Evolutionary conservation across 2,888 invertebrate genomes (phyloP), one percentile per base, ranked within the genome.

Genomic region (Alsophila aescularia): DNA sequence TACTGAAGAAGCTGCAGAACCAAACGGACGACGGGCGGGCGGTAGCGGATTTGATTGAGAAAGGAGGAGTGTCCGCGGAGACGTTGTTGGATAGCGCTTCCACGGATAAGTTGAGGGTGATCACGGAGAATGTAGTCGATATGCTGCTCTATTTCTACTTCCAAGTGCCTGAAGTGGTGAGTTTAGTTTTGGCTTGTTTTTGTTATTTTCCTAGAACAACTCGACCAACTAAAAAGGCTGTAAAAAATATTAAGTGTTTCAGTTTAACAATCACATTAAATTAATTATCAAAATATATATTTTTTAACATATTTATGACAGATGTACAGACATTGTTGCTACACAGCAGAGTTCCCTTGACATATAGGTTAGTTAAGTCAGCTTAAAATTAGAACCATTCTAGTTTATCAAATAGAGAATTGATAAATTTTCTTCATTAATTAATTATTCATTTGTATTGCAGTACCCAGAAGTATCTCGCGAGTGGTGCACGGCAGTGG

Each of bases 41-140:
- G 37, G 63, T 85, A 1, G 61, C 87, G 1, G 83, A 86, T 0
- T 54, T 79, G 59, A 81, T 90, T 0, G 77, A 78, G 13, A 83
- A 75, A 34, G 87, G 85, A 0, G 60, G 68, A 7, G 77, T 85
- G 62, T 72, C 84, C 9, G 77, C 92, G 1, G 90, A 88, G 36
- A 85, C 82, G 37, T 78, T 93, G 4, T 69, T 94, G 35, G 90
- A 93, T 18, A 90, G 93, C 31, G 94, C 96, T 0, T 96, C 96
- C 1, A 95, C 96, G 0, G 98, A 98, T 79, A 98, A 98, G 78
- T 83, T 98, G 61, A 93, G 96, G 24, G 94, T 96, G 14, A 93
- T 98, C 9, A 95, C 95, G 1, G 97, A 98, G 85, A 95, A 95
- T 64, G 82, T 98, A 15, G 93, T 97, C 7, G 97, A 98, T 82